Base-by-base conservation (phyloP, 2,888 invertebrate genomes). In the Scaptomyza polygonia region DNA sequence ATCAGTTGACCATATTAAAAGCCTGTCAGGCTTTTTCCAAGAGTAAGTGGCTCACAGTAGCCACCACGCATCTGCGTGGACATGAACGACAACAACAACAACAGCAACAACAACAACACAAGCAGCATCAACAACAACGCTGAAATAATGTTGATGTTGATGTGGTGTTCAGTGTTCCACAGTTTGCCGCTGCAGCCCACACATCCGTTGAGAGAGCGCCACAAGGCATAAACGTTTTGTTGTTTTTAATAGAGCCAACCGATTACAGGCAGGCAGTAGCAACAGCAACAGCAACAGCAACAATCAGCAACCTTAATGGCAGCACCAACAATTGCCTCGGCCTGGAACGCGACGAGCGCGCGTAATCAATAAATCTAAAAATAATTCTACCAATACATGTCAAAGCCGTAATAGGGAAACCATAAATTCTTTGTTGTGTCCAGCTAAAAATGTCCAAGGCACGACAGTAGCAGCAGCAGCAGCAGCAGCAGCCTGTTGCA, bases 381-480 rank as follows among this genome's bases (percentile, higher is more conserved):
- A 87, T 89, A 89, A 90, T 89, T 89, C 90, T 86, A 84, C 85
- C 86, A 89, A 89, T 89, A 88, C 89, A 88, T 89, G 90, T 90
- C 90, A 89, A 85, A 88, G 89, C 89, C 89, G 89, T 90, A 88
- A 89, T 89, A 87, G 89, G 89, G 88, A 89, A 89, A 85, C 90
- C 88, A 89, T 89, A 89, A 90, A 89, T 89, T 89, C 81, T 85
- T 85, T 86, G 78, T 79, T 88, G 80, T 86, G 80, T 80, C 81
- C 82, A 88, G 83, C 70, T 49, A 62, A 67, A 80, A 86, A 83
- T 83, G 86, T 80, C 73, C 71, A 78, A 76, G 74, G 72, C 75
- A 79, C 85, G 82, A 74, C 75, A 42, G 82, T 71, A 83, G 87
- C 87, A 77, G 85, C 86, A 67, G 81, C 86, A 67, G 77, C 68